Percentiles rank a stretch among this genome's conserved stretches.
Evolutionary conservation across 1,140 invertebrate species (phyloP).

Genomic region (Hylyphantes graminicola): DNA sequence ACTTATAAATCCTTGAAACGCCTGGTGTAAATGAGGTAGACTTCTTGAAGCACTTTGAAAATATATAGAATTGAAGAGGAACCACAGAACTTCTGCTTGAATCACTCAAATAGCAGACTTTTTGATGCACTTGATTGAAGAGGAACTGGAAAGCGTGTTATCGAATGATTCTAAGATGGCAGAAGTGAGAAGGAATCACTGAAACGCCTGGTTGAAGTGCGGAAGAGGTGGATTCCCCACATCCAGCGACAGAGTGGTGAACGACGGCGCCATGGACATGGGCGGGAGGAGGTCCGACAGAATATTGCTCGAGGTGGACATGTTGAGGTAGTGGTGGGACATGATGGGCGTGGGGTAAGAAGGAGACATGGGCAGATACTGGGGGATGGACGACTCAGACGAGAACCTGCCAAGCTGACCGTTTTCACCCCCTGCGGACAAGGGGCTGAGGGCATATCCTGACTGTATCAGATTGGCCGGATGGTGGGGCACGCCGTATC

Average conservation of each 20-base stretch:
- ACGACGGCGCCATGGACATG: conserved; percentile 47
- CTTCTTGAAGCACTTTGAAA: no score
- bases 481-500: conserved; percentile 10
- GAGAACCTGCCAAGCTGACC: conserved; percentile 33
- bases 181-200: conserved; percentile 52
- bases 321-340: conserved; percentile 54
- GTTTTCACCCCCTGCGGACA: conserved; percentile 23
- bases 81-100: no score
- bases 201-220: conserved; percentile 64
- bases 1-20: no score
- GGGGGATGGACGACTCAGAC: conserved; percentile 40
- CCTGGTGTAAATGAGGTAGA: no score
- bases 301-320: conserved; percentile 37
- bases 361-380: conserved; percentile 41
- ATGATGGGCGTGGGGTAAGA: conserved; percentile 53
- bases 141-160: no score
- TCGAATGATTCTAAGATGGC: neutral
- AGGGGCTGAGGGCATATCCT: conserved; percentile 15
- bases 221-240: conserved; percentile 61
- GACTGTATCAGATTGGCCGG: conserved; percentile 36
- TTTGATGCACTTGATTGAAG: no score
- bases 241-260: conserved; percentile 56
- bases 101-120: no score
- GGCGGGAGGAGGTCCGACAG: conserved; percentile 38
- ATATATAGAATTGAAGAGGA: no score